Evolutionary conservation across 1,140 invertebrate species (phyloP).

Genomic region (Orchestia grillus): DNA sequence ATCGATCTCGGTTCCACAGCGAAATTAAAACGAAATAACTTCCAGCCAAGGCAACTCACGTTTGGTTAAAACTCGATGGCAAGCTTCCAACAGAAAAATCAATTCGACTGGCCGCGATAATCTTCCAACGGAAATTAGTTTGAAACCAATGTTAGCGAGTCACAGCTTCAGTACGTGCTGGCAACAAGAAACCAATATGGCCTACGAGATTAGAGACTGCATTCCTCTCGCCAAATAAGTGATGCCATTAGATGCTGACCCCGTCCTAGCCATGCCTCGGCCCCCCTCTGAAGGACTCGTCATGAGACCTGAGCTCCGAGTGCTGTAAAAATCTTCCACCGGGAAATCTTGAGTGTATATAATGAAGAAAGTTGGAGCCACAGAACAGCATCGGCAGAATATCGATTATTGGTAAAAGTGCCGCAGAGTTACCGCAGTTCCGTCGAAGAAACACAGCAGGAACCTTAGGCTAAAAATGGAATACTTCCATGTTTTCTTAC

Average conservation of each 20-base stretch:
- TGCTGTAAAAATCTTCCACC: not conserved
- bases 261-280: not conserved
- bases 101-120: not conserved
- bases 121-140: not conserved
- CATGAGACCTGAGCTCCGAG: not conserved
- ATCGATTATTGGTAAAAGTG: slow-evolving; percentile 35
- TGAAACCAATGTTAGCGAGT: not conserved
- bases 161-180: not conserved
- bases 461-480: not conserved
- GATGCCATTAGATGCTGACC: not conserved
- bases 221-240: slow-evolving; percentile 37
- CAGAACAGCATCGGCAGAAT: not conserved
- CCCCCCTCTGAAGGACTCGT: not conserved
- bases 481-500: not conserved
- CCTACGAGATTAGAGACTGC: slow-evolving; percentile 41
- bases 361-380: slow-evolving; percentile 26
- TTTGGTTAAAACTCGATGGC: not conserved
- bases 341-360: slow-evolving; percentile 12
- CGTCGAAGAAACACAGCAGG: not conserved
- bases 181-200: slow-evolving; percentile 42
- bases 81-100: not conserved
- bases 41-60: not conserved
- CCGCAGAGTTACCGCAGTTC: not conserved
- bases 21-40: not conserved
- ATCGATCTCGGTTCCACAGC: not conserved